phyloP scores from a whole-genome alignment of 2,888 invertebrate genomes.

The Lepidocyrtinus sp. region DNA sequence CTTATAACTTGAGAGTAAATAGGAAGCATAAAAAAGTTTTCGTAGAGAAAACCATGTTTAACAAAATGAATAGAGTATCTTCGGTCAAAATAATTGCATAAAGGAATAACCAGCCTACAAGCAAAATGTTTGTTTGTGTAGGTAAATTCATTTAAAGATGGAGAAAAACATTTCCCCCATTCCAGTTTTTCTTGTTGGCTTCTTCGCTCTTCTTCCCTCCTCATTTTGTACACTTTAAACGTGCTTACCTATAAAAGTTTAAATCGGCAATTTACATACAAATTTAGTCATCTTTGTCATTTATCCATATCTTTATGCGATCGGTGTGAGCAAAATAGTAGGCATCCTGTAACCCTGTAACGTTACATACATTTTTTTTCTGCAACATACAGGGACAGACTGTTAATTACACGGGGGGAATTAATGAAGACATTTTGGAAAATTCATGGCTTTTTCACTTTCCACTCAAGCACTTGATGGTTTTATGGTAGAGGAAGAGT shows the following conservation, averaged over 20 bases:
- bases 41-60: too few relatives aligned
- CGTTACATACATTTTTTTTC: neutral
- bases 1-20: too few relatives aligned
- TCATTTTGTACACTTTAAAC: too few relatives aligned
- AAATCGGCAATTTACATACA: slow-evolving; percentile 58
- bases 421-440: slow-evolving; percentile 62
- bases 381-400: slow-evolving; percentile 17
- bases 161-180: too few relatives aligned
- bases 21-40: too few relatives aligned
- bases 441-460: slow-evolving; percentile 47
- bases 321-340: neutral
- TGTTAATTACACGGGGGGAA: slow-evolving; percentile 53
- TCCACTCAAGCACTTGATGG: slow-evolving; percentile 14
- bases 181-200: too few relatives aligned
- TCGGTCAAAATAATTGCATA: too few relatives aligned
- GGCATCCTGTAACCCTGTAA: slow-evolving; percentile 17
- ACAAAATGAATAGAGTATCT: too few relatives aligned
- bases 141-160: too few relatives aligned
- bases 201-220: neutral
- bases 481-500: too few relatives aligned
- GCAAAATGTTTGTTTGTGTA: too few relatives aligned
- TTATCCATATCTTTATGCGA: slow-evolving; percentile 23
- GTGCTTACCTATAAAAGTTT: neutral
- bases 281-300: slow-evolving; percentile 58
- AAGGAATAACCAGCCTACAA: too few relatives aligned